phyloP scores from a whole-genome alignment of 2,797 vertebrate genomes.

The Crypturellus tataupa region DNA sequence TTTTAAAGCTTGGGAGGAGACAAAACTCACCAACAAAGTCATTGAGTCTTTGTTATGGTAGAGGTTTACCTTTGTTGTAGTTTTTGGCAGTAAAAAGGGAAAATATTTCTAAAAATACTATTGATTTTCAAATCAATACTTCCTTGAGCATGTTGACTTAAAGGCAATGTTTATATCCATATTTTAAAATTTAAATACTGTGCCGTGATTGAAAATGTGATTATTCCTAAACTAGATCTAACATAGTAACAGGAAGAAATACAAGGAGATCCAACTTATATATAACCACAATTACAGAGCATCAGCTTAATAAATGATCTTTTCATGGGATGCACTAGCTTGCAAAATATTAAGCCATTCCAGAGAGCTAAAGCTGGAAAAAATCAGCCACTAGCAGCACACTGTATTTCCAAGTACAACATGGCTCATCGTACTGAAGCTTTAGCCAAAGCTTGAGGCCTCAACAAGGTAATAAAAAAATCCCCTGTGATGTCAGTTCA shows the following conservation, averaged over 20 bases:
- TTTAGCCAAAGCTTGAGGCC: constrained; percentile 36
- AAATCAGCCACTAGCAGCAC: constrained; percentile 33
- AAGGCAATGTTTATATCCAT: not conserved
- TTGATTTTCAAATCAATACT: constrained; percentile 26
- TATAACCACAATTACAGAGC: not conserved
- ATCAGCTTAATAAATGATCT: not conserved
- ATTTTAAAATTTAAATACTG: not conserved
- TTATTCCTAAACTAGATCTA: not conserved
- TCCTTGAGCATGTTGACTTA: not conserved
- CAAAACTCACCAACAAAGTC: not conserved
- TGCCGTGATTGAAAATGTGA: not conserved
- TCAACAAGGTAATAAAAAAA: constrained; percentile 40
- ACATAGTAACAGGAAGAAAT: not conserved
- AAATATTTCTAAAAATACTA: constrained; percentile 34
- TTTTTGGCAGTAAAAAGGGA: constrained; percentile 2
- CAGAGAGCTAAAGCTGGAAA: constrained; percentile 42
- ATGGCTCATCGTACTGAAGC: not conserved
- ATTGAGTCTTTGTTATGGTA: not conserved
- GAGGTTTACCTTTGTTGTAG: not conserved
- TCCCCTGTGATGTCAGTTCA: not conserved
- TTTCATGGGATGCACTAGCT: not conserved
- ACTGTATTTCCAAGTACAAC: constrained; percentile 48
- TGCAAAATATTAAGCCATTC: constrained; percentile 15
- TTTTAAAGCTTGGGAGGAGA: constrained; percentile 16
- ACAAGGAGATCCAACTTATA: not conserved